Evolutionary conservation across 1,140 invertebrate genomes (phyloP).

Genomic region (Brachystomella parvula): DNA sequence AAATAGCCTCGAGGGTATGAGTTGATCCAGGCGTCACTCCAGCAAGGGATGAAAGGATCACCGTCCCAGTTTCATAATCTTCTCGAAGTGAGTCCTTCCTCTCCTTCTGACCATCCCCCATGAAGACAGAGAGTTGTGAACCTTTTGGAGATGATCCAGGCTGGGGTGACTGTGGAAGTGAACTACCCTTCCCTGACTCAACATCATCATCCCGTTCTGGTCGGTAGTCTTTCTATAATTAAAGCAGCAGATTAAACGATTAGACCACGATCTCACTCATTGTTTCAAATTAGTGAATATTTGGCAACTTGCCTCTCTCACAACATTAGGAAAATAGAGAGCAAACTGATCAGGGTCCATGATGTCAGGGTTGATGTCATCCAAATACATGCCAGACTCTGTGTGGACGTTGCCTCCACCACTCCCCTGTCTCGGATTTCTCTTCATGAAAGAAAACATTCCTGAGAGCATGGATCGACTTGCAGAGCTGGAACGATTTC

Average conservation of each 20-base stretch:
- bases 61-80: not conserved
- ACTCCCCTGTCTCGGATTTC: constrained; percentile 50
- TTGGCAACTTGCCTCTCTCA: constrained; percentile 21
- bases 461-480: constrained; percentile 66
- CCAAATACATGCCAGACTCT: constrained; percentile 81
- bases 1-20: constrained; percentile 48
- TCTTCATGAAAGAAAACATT: constrained; percentile 88
- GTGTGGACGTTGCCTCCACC: constrained; percentile 51
- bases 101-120: constrained; percentile 17
- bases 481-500: constrained; percentile 25
- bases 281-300: no score
- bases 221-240: not conserved
- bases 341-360: constrained; percentile 83
- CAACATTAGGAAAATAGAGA: constrained; percentile 66
- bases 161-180: constrained; percentile 77
- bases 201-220: constrained; percentile 69
- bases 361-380: constrained; percentile 78
- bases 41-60: not conserved
- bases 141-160: constrained; percentile 35
- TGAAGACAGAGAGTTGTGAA: constrained; percentile 18
- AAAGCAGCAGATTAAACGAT: no score
- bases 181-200: constrained; percentile 89
- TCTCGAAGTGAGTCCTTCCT: constrained; percentile 8
- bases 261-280: no score
- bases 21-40: not conserved